Evolutionary conservation across 2,113 vertebrate genomes (phyloP).

Genomic region (Phalacrocorax brasilianus): DNA sequence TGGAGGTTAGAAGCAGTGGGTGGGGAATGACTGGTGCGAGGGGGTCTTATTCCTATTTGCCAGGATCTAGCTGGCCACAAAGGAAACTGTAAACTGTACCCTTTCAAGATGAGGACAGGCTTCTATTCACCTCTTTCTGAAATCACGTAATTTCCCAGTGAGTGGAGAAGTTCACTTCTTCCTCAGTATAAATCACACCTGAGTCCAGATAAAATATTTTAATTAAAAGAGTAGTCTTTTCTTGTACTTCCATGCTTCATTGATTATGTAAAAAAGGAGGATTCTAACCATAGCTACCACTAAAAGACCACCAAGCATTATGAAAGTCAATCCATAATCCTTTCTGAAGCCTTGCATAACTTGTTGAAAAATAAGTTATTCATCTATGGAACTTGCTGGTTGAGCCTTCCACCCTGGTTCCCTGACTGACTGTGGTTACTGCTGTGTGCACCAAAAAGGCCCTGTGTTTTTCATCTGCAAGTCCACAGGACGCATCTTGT

Average conservation of each 20-base stretch:
- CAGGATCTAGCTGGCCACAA: background rate
- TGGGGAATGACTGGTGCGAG: rapidly evolving
- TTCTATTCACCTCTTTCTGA: background rate
- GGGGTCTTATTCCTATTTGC: background rate
- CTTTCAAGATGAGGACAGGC: background rate
- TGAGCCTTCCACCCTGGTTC: background rate
- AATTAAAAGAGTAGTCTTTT: background rate
- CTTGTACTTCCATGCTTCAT: background rate
- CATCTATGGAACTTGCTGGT: background rate
- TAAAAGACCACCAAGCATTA: background rate
- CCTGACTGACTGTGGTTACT: background rate
- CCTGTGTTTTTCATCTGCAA: background rate
- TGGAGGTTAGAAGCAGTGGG: background rate
- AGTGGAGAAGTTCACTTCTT: background rate
- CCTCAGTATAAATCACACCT: background rate
- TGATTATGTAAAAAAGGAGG: background rate
- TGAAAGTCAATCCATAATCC: background rate
- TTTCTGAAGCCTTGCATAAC: background rate
- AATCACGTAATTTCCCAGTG: background rate
- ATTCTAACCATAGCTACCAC: background rate
- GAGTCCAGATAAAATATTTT: background rate
- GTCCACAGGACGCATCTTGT: background rate
- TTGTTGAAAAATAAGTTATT: slow-evolving; percentile 14
- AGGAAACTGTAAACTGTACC: background rate
- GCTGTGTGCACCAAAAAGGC: background rate